Evolutionary conservation across 1,140 invertebrate species (phyloP).

Genomic region (Drosophila takahashii): DNA sequence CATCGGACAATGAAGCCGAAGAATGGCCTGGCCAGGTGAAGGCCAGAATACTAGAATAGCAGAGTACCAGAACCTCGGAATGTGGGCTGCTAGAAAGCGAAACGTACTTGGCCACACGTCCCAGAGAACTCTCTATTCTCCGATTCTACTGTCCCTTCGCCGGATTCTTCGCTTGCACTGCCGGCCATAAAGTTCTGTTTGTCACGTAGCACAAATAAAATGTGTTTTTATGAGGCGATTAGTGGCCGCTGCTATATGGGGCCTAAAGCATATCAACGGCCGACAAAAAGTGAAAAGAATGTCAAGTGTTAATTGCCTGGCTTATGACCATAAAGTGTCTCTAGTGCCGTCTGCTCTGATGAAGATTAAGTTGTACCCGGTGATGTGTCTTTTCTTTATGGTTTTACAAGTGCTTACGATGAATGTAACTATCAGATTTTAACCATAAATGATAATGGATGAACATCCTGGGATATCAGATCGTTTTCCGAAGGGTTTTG

Average conservation of each 20-base stretch:
- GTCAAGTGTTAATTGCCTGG: slow-evolving; percentile 80
- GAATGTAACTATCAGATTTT: not conserved
- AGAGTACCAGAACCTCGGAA: slow-evolving; percentile 44
- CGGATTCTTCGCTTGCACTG: slow-evolving; percentile 1
- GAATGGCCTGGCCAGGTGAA: slow-evolving; percentile 57
- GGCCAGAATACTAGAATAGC: slow-evolving; percentile 36
- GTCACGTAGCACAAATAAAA: slow-evolving; percentile 78
- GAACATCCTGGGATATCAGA: not conserved
- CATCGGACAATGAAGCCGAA: slow-evolving; percentile 45
- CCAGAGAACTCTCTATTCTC: slow-evolving; percentile 43
- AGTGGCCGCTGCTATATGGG: slow-evolving; percentile 57
- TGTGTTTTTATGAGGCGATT: slow-evolving; percentile 80
- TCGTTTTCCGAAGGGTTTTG: not conserved
- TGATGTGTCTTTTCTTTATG: slow-evolving; percentile 51
- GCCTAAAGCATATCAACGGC: slow-evolving; percentile 71
- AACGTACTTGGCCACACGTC: slow-evolving; percentile 58
- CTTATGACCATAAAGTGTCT: slow-evolving; percentile 57
- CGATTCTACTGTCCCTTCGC: slow-evolving; percentile 14
- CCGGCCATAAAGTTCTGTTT: slow-evolving; percentile 59
- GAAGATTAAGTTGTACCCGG: slow-evolving; percentile 72
- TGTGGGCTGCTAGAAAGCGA: slow-evolving; percentile 75
- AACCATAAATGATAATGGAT: slow-evolving; percentile 27
- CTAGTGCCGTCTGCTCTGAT: slow-evolving; percentile 40
- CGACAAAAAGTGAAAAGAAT: slow-evolving; percentile 79
- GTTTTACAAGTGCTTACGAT: slow-evolving; percentile 15